phyloP scores from a whole-genome alignment of 2,888 invertebrate genomes.

The Spatulosminthurus flaviceps region DNA sequence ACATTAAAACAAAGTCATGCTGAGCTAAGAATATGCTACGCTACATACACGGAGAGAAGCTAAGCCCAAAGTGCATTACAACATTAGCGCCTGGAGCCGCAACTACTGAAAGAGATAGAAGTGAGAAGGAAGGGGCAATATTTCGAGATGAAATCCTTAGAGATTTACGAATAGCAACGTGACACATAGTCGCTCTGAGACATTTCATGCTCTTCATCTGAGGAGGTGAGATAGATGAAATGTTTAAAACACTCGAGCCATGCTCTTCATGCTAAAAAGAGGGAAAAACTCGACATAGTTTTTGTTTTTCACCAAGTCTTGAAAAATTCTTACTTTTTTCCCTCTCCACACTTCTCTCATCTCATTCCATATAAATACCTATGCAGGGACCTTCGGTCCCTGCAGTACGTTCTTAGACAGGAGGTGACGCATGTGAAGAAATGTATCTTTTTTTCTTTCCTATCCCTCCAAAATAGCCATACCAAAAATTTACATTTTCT shows the following conservation, averaged over 20 bases:
- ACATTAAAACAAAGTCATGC: background rate
- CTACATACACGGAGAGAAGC: background rate
- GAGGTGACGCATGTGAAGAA: background rate
- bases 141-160: constrained; percentile 51
- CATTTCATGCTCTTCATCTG: constrained; percentile 46
- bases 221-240: constrained; percentile 33
- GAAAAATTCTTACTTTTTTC: background rate
- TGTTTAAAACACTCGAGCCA: constrained; percentile 32
- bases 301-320: background rate
- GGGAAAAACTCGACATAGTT: background rate
- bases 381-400: background rate
- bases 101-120: constrained; percentile 1
- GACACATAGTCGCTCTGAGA: constrained; percentile 50
- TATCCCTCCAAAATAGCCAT: too few species aligned
- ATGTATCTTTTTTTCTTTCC: background rate
- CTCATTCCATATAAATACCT: background rate
- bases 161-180: constrained; percentile 50
- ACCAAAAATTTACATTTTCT: background rate
- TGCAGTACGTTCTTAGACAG: background rate
- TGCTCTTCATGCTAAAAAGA: background rate
- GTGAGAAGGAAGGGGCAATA: constrained; percentile 47
- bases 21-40: background rate
- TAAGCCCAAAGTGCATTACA: background rate
- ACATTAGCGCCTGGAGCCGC: background rate
- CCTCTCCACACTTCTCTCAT: too few species aligned